Evolutionary conservation across 2,888 invertebrate species (phyloP), one percentile per base, ranked within the genome.

Genomic region (Sphaerophoria rueppellii): DNA sequence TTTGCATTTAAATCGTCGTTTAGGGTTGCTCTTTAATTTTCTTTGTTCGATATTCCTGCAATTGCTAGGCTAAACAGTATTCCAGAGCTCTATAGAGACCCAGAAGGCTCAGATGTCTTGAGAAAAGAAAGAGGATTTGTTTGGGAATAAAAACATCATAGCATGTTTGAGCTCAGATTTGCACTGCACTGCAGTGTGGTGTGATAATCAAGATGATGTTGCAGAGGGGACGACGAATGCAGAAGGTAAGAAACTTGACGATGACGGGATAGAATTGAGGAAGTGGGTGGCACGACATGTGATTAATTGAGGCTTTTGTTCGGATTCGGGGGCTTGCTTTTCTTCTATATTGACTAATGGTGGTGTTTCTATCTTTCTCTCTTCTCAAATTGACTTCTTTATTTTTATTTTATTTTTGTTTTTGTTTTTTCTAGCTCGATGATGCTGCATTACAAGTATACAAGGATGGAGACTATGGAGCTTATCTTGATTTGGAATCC

Each of bases 361-460:
- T 67, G 24, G 16, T 37, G 35, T 78, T n/a, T 57, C 48, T 67
- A 24, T 34, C 12, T 57, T 34, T 34, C 32, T 55, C 34, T 55
- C 4, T 12, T 57, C 9, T 43, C 9, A 43, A 43, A 4, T 43
- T 43, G 43, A 43, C 43, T 43, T 14, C 7, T 57, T 6, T 34
- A 34, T 57, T 37, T 58, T 58, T 37, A 35, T 60, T 60, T 0
- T n/a, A 11, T 40, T 43, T 6, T 34, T 50, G 50, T 24, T 58
- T 70, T 35, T 69, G 87, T 87, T 88, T 91, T 90, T 95, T 95
- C 40, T 94, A 99, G 99, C 94, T 99, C 93, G 99, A 99, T 91
- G 99, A 99, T 93, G 97, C 98, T 83, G 97, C 98, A 37, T 94
- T 99, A 87, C 99, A 99, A 93, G 95, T 99, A 87, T 99, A 98